Evolutionary conservation across 1,140 invertebrate genomes (phyloP), one percentile per base, ranked within the genome.

Genomic region (Drosophila bifasciata): DNA sequence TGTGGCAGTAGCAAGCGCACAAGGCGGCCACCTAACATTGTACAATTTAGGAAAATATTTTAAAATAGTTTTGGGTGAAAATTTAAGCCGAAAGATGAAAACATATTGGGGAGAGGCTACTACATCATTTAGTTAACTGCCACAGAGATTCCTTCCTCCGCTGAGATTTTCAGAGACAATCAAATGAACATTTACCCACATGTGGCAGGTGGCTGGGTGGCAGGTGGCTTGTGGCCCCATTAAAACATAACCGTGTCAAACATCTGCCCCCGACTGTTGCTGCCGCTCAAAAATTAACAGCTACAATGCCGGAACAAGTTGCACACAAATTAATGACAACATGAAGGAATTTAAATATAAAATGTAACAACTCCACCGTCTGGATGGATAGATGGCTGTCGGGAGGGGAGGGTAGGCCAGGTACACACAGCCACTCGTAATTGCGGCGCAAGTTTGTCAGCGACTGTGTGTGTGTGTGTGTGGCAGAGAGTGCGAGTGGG

Each of bases 231-330:
- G 76, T 68, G 61, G 43, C 52, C 55, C 55, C 66, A 70, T 69
- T 67, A 81, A 83, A 73, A 70, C 55, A 66, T 68, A 77, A 81
- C 76, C 59, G 69, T 79, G 76, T 79, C 52, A 73, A 77, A 73
- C 74, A 78, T 53, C 71, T 43, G 36, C 28, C 28, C 25, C 32
- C 45, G 48, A n/a, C 57, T 66, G n/a, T n/a, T n/a, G n/a, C 23
- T 39, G 45, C n/a, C n/a, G 45, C 48, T 71, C 50, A 71, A 62
- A 74, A 79, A 69, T 79, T 52, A 71, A 71, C 58, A 71, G 60
- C 76, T 40, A 60, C 61, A 74, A 59, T 44, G 49, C 41, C 25
- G 32, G 43, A 79, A 63, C 51, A 81, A 81, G 61, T 73, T 74
- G 50, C 64, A 63, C 63, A 60, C 44, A 74, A 81, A 78, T 83